phyloP scores from a whole-genome alignment of 1,140 invertebrate genomes.

The Ooceraea biroi region DNA sequence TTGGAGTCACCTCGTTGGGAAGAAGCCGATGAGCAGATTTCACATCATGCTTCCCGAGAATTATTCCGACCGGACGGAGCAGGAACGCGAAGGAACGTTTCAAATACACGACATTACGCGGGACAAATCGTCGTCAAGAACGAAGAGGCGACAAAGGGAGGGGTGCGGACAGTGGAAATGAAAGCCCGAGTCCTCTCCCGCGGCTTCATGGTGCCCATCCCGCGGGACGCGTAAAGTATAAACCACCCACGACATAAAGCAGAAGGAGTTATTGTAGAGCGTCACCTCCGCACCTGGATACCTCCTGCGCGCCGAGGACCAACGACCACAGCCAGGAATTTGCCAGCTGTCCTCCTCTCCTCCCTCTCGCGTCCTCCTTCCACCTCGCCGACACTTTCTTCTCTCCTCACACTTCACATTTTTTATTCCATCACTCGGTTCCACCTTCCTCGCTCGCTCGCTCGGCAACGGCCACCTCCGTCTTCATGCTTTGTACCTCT shows the following conservation, averaged over 20 bases:
- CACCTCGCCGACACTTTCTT: background rate
- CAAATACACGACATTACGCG: slow-evolving; percentile 16
- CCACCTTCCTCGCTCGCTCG: background rate
- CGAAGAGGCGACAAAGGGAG: slow-evolving; percentile 15
- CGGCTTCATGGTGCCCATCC: slow-evolving; percentile 77
- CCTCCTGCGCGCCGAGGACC: slow-evolving; percentile 65
- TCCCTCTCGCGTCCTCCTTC: background rate
- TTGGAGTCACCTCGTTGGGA: background rate
- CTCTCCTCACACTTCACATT: background rate
- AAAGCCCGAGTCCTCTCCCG: slow-evolving; percentile 78
- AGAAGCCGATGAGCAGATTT: no score
- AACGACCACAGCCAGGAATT: slow-evolving; percentile 73
- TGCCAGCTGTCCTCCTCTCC: slow-evolving; percentile 68
- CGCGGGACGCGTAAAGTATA: slow-evolving; percentile 80
- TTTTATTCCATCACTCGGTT: slow-evolving; percentile 51
- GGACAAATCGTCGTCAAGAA: slow-evolving; percentile 71
- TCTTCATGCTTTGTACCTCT: slow-evolving; percentile 9
- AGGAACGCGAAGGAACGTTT: no score
- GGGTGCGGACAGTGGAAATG: slow-evolving; percentile 73
- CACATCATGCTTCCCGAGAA: no score
- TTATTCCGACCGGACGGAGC: no score
- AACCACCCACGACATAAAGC: slow-evolving; percentile 84
- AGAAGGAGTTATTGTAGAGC: slow-evolving; percentile 83
- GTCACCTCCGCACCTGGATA: slow-evolving; percentile 82
- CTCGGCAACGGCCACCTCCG: background rate